These are phyloP conservation scores for Xylocampa areola DNA, from an alignment of 2,888 invertebrate species.

Conservation along the genomic window DNA sequence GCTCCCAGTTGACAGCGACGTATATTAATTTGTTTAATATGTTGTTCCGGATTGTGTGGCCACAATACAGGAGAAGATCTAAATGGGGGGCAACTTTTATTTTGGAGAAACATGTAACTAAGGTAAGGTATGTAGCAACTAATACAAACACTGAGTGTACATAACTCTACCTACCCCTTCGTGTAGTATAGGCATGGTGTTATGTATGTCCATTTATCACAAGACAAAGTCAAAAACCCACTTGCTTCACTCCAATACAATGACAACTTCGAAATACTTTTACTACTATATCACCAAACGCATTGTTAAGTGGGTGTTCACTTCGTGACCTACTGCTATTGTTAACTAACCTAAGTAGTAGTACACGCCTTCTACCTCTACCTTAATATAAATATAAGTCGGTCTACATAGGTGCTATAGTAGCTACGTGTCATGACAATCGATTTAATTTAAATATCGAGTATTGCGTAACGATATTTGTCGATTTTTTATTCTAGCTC, in stretches of 20 bases:
- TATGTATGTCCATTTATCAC: too few relatives aligned
- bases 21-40: too few relatives aligned
- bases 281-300: constrained; percentile 19
- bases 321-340: constrained; percentile 35
- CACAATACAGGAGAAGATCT: too few relatives aligned
- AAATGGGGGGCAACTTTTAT: too few relatives aligned
- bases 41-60: too few relatives aligned
- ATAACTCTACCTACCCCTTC: too few relatives aligned
- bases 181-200: too few relatives aligned
- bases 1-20: too few relatives aligned
- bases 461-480: constrained; percentile 67
- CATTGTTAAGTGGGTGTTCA: constrained; percentile 23
- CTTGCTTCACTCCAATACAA: constrained; percentile 19
- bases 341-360: constrained; percentile 23
- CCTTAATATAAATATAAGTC: constrained; percentile 38
- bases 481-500: constrained; percentile 54
- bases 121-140: too few relatives aligned
- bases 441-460: constrained; percentile 52
- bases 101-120: too few relatives aligned
- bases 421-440: constrained; percentile 57
- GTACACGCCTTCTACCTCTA: constrained; percentile 24
- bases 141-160: too few relatives aligned
- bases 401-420: constrained; percentile 14
- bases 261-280: constrained; percentile 24
- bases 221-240: too few relatives aligned